Evolutionary conservation across 2,113 vertebrate species (phyloP).

Genomic region (Diadophis punctatus): DNA sequence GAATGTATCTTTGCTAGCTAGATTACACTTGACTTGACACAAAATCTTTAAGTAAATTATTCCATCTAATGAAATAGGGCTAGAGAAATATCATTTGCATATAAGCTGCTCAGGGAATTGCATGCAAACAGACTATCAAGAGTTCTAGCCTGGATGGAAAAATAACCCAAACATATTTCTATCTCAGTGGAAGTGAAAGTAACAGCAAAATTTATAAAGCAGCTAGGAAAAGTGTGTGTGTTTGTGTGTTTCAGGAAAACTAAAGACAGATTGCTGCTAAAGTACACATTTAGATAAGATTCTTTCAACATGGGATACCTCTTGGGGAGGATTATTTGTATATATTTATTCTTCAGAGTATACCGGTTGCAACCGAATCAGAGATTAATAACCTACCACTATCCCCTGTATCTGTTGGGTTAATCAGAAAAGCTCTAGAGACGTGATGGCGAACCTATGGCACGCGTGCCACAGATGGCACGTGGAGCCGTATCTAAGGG

Average conservation of each 20-base stretch:
- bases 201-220: slow-evolving; percentile 37
- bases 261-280: slow-evolving; percentile 27
- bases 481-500: too few species aligned
- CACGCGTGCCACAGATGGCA: too few species aligned
- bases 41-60: not conserved
- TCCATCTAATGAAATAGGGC: slow-evolving; percentile 22
- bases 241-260: not conserved
- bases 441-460: too few species aligned
- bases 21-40: not conserved
- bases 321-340: not conserved
- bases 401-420: slow-evolving; percentile 23
- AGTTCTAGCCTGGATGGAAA: not conserved
- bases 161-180: slow-evolving; percentile 20
- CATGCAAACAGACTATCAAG: slow-evolving; percentile 24
- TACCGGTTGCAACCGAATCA: slow-evolving; percentile 34
- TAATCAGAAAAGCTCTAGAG: slow-evolving; percentile 52
- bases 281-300: slow-evolving; percentile 31
- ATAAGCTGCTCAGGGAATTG: slow-evolving; percentile 10
- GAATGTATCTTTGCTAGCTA: not conserved
- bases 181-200: slow-evolving; percentile 41
- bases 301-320: slow-evolving; percentile 15
- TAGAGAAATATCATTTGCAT: not conserved
- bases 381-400: slow-evolving; percentile 41
- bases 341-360: not conserved
- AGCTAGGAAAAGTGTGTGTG: not conserved